Percentiles rank a stretch among this genome's conserved stretches.
These are phyloP conservation scores for Teleopsis dalmanni DNA, from an alignment of 1,140 invertebrate species.

Conservation along the genomic window DNA sequence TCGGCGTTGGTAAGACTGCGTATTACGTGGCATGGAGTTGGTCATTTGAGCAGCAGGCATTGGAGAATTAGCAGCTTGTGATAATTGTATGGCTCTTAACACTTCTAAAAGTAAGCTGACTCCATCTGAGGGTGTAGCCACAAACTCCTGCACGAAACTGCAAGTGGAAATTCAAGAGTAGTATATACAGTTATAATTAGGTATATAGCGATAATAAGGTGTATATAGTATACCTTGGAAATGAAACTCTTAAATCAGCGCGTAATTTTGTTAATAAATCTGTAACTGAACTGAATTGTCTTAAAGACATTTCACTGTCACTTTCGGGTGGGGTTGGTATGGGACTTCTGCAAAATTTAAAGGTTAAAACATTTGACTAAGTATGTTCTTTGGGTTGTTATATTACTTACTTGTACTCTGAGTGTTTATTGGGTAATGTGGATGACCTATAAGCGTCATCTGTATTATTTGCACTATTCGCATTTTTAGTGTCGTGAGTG, in stretches of 20 bases:
- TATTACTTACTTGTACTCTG: slow-evolving; percentile 42
- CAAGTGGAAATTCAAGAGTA: slow-evolving; percentile 25
- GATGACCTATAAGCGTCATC: slow-evolving; percentile 21
- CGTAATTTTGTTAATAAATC: slow-evolving; percentile 81
- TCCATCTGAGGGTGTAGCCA: slow-evolving; percentile 73
- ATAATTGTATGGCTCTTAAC: slow-evolving; percentile 73
- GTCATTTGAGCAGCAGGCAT: slow-evolving; percentile 41
- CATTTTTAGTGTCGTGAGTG: slow-evolving; percentile 11
- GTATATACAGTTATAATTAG: not conserved
- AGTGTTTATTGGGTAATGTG: slow-evolving; percentile 37
- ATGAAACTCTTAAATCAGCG: slow-evolving; percentile 74
- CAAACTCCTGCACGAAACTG: slow-evolving; percentile 86
- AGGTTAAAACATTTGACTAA: no score
- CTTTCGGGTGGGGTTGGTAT: slow-evolving; percentile 49
- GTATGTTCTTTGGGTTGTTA: no score
- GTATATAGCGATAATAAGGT: not conserved
- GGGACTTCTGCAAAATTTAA: slow-evolving; percentile 42
- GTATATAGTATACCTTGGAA: slow-evolving; percentile 62
- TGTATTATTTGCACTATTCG: slow-evolving; percentile 15
- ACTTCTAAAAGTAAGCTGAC: slow-evolving; percentile 72
- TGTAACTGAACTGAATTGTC: slow-evolving; percentile 76
- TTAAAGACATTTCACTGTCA: slow-evolving; percentile 74
- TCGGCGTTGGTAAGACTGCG: slow-evolving; percentile 55
- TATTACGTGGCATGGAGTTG: slow-evolving; percentile 46
- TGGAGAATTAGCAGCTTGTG: slow-evolving; percentile 47